Conservation (phyloP, 2,888 invertebrate genomes). For the Melinopterus prodromus region DNA sequence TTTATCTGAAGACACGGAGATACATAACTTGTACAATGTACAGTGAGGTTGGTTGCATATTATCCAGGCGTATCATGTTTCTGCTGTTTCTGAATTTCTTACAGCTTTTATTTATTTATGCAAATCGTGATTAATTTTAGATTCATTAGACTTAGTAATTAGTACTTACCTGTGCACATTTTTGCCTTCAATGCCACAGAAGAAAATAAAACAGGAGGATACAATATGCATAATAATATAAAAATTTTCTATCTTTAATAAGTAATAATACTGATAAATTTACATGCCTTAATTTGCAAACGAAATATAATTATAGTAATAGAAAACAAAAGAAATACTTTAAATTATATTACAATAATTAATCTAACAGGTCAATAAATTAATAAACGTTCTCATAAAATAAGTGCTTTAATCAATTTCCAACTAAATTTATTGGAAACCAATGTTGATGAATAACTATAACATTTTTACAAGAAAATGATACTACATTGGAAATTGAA, state of each 20-base stretch:
- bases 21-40: too few relatives aligned
- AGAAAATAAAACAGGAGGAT: not conserved
- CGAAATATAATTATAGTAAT: slow-evolving; percentile 33
- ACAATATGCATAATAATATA: slow-evolving; percentile 22
- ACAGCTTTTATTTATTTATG: too few relatives aligned
- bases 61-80: too few relatives aligned
- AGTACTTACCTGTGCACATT: too few relatives aligned
- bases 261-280: slow-evolving; percentile 58
- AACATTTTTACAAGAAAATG: not conserved
- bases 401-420: not conserved
- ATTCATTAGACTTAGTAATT: too few relatives aligned
- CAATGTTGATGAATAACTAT: not conserved
- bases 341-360: slow-evolving; percentile 46
- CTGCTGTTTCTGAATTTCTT: too few relatives aligned
- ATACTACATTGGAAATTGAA: not conserved
- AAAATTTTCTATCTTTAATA: slow-evolving; percentile 50
- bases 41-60: too few relatives aligned
- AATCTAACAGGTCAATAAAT: slow-evolving; percentile 52
- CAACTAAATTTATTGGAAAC: not conserved
- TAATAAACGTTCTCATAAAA: slow-evolving; percentile 40
- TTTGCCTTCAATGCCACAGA: not conserved
- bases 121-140: too few relatives aligned
- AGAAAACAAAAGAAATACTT: slow-evolving; percentile 41
- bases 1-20: too few relatives aligned
- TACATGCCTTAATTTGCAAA: slow-evolving; percentile 51